These are phyloP conservation scores for Chorisops tibialis DNA, from an alignment of 2,888 invertebrate species.

Conservation along the genomic window DNA sequence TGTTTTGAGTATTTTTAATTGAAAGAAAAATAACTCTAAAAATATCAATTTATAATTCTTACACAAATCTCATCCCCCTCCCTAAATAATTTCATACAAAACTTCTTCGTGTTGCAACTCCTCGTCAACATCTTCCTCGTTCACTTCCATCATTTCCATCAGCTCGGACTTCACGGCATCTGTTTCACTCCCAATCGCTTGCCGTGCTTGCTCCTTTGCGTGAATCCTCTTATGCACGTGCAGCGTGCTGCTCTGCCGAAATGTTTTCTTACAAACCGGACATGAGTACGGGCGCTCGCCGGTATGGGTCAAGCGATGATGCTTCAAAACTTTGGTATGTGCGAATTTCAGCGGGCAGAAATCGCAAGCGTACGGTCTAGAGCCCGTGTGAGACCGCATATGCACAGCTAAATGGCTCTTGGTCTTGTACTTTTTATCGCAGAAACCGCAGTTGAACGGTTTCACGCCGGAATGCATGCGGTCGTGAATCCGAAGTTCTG, in stretches of 20 bases:
- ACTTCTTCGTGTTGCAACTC: no score
- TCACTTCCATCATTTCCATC: no score
- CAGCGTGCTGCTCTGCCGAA: conserved; percentile 31
- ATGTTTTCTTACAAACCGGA: conserved; percentile 26
- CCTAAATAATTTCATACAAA: no score
- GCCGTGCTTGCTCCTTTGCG: background rate
- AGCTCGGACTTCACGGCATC: background rate
- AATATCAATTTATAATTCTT: no score
- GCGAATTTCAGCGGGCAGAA: conserved; percentile 31
- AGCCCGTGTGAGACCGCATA: conserved; percentile 29
- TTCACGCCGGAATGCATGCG: conserved; percentile 30
- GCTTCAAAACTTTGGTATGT: conserved; percentile 31
- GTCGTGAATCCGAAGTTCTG: conserved; percentile 29
- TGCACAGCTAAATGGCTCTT: conserved; percentile 31
- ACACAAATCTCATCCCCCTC: no score
- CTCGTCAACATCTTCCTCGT: no score
- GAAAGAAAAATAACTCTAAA: no score
- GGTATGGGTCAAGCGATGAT: conserved; percentile 32
- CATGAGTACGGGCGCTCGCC: conserved; percentile 31
- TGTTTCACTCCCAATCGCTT: background rate
- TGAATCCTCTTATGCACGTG: conserved; percentile 30
- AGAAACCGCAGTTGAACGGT: conserved; percentile 30
- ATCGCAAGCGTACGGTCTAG: conserved; percentile 32
- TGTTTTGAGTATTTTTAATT: no score
- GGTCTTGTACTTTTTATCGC: conserved; percentile 32